Percentiles rank a stretch among this genome's conserved stretches.
phyloP scores from a whole-genome alignment of 2,888 invertebrate genomes.

The Aporophyla nigra region DNA sequence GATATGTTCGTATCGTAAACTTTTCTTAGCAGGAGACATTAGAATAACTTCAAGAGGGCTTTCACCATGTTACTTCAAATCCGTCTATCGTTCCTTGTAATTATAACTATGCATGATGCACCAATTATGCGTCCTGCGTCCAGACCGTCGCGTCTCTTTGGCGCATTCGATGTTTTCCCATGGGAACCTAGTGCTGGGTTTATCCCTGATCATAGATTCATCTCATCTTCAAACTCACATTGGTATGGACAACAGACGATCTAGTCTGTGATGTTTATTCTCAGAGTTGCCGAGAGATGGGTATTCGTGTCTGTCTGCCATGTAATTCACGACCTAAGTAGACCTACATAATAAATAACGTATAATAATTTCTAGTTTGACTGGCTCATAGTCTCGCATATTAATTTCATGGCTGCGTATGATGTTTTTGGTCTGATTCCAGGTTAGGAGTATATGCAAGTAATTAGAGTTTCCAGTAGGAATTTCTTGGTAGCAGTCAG shows the following conservation, averaged over 20 bases:
- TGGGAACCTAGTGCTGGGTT: conserved; percentile 20
- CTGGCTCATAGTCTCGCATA: background rate
- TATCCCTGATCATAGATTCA: conserved; percentile 52
- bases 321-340: background rate
- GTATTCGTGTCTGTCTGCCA: background rate
- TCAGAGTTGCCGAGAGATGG: background rate
- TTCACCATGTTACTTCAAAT: background rate
- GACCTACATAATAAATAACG: background rate
- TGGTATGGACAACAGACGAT: conserved; percentile 21
- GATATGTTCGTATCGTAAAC: background rate
- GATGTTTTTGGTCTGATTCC: background rate
- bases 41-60: background rate
- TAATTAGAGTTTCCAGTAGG: background rate
- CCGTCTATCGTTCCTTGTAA: background rate
- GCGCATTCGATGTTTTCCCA: conserved; percentile 35
- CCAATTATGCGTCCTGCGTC: conserved; percentile 41
- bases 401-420: background rate
- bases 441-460: background rate
- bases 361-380: background rate
- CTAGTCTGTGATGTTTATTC: conserved; percentile 9
- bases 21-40: background rate
- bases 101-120: conserved; percentile 19
- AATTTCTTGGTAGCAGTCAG: background rate
- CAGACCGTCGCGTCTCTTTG: conserved; percentile 24
- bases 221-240: conserved; percentile 21